Evolutionary conservation across 2,797 vertebrate species (phyloP).

Genomic region (Cuniculus paca): DNA sequence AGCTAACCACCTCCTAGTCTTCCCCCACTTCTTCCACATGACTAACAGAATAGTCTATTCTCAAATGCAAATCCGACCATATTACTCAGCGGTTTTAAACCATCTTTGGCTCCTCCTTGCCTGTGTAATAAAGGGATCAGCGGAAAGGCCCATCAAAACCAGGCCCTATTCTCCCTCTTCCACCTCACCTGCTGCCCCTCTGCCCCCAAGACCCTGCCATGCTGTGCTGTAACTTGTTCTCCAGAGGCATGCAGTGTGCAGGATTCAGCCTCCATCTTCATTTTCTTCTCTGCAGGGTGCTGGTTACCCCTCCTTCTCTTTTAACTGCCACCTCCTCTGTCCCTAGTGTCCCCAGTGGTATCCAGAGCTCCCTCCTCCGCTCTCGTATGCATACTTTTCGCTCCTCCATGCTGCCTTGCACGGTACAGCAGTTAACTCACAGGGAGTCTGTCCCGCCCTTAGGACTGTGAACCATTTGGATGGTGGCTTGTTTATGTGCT

Average conservation of each 20-base stretch:
- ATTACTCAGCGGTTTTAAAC: conserved; percentile 15
- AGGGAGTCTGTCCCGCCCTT: conserved; percentile 31
- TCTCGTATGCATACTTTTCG: conserved; percentile 2
- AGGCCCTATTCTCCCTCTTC: background rate
- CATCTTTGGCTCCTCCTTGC: background rate
- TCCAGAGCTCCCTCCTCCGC: conserved; percentile 48
- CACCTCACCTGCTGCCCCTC: background rate
- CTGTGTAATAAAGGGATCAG: background rate
- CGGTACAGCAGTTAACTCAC: conserved; percentile 11
- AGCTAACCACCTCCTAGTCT: background rate
- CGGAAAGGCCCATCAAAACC: background rate
- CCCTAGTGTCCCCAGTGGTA: background rate
- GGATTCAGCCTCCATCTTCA: conserved; percentile 21
- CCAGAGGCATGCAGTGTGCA: background rate
- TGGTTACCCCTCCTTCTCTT: background rate
- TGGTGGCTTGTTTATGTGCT: background rate
- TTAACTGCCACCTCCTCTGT: conserved; percentile 16
- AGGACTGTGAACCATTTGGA: background rate
- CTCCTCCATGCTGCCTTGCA: conserved; percentile 21
- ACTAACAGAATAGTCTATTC: conserved; percentile 41
- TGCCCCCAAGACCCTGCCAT: background rate
- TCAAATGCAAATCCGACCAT: conserved; percentile 29
- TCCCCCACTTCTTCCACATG: background rate
- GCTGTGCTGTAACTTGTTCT: background rate
- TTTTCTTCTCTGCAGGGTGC: conserved; percentile 50